Evolutionary conservation across 2,797 vertebrate genomes (phyloP).

Genomic region (Apogon talboti): DNA sequence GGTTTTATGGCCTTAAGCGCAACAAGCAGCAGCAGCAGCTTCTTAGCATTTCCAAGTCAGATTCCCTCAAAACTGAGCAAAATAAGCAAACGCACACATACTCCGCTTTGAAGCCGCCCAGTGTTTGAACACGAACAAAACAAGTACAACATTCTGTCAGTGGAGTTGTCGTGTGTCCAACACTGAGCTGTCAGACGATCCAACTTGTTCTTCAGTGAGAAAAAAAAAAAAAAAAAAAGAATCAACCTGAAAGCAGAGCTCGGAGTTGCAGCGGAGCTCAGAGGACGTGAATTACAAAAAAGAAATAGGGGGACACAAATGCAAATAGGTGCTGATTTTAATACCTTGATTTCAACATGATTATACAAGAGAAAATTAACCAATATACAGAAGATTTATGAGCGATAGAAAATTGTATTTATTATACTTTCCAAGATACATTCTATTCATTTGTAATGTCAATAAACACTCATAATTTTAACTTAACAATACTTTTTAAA

Average conservation of each 20-base stretch:
- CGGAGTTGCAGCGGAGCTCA: background rate
- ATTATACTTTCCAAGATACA: constrained; percentile 88
- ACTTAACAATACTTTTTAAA: constrained; percentile 85
- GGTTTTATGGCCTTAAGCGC: constrained; percentile 14
- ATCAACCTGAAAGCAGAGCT: constrained; percentile 1
- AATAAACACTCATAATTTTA: constrained; percentile 85
- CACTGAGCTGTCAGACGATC: constrained; percentile 24
- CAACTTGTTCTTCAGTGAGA: constrained; percentile 8
- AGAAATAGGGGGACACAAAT: constrained; percentile 71
- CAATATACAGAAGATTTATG: constrained; percentile 85
- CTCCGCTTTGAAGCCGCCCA: constrained; percentile 35
- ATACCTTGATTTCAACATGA: constrained; percentile 84
- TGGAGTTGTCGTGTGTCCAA: constrained; percentile 27
- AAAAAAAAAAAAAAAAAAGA: background rate
- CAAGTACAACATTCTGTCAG: constrained; percentile 32
- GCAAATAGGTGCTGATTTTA: constrained; percentile 80
- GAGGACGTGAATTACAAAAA: constrained; percentile 25
- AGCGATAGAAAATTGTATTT: constrained; percentile 86
- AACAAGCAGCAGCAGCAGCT: constrained; percentile 15
- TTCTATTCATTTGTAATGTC: constrained; percentile 85
- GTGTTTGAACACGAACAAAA: constrained; percentile 51
- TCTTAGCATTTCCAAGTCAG: constrained; percentile 1
- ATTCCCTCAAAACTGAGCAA: constrained; percentile 12
- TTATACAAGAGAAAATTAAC: constrained; percentile 85
- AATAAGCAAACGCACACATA: constrained; percentile 25